Evolutionary conservation across 2,113 vertebrate genomes (phyloP), one percentile per base, ranked within the genome.

Genomic region (Eidolon helvum): DNA sequence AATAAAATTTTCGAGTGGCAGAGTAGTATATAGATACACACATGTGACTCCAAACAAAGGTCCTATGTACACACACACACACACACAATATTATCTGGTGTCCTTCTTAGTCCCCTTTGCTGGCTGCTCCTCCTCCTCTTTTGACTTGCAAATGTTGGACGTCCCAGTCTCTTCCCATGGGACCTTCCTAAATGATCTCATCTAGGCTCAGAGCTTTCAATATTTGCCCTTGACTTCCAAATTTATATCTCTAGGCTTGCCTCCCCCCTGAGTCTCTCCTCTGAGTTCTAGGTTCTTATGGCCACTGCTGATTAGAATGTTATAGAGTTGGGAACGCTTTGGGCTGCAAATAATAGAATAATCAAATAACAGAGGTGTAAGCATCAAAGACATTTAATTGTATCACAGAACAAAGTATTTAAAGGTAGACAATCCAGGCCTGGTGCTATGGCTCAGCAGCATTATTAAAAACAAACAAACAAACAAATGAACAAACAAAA

Each of bases 51-150:
- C 40, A 10, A 14, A 77, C 78, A 43, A 9, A 78, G 50, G 53
- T 8, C 3, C 0, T 10, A 0, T 8, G 22, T 26, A 5, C 30
- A 0, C 11, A 5, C 10, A n/a, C 8, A 8, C 28, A 55, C n/a
- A 1, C 77, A 35, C 0, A 1, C 43, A 50, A 16, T 50, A 16
- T 50, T 50, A 15, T 53, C 69, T 45, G 33, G 21, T 35, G 22
- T 68, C 40, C 74, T 0, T 48, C 57, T 33, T 2, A 43, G 43
- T 16, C 35, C 2, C 28, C 26, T 80, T 28, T 63, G 53, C 71
- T 35, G 50, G 5, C n/a, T 26, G 9, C 33, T 22, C 5, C 57
- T 3, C 59, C 55, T 69, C 53, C 71, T 45, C 43, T 40, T 55
- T 30, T 45, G 75, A 77, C 40, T 55, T 55, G 48, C 19, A 38